Conservation (phyloP, 2,797 vertebrate species). For the Pseudochromis fuscus region DNA sequence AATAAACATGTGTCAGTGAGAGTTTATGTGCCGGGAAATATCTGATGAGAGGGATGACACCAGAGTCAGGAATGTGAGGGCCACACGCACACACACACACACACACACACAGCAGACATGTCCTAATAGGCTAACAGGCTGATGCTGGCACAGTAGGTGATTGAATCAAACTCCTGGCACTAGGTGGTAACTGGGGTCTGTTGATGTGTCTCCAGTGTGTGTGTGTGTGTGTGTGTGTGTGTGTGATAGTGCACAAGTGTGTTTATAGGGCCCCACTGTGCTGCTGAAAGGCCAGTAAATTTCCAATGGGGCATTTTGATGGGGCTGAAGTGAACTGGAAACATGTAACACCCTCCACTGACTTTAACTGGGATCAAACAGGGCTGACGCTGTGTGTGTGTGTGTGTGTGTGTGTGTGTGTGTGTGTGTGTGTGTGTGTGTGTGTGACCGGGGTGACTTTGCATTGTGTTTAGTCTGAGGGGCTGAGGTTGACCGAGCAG, state of each 20-base stretch:
- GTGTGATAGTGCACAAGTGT: conserved; percentile 20
- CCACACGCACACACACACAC: conserved; percentile 1
- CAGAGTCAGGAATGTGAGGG: conserved; percentile 54
- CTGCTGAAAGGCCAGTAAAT: conserved; percentile 70
- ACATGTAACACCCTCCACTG: conserved; percentile 71
- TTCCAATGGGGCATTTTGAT: conserved; percentile 70
- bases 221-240: conserved; percentile 8
- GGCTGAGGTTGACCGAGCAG: conserved; percentile 19
- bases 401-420: conserved; percentile 31
- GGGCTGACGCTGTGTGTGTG: conserved; percentile 5
- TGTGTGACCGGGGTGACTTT: conserved; percentile 30
- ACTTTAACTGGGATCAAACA: conserved; percentile 69
- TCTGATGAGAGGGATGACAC: conserved; percentile 49
- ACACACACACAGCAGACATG: conserved; percentile 11
- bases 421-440: not conserved
- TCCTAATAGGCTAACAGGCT: conserved; percentile 6
- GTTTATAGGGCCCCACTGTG: conserved; percentile 56
- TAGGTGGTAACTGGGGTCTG: conserved; percentile 7
- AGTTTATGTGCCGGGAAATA: conserved; percentile 37
- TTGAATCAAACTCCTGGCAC: conserved; percentile 24
- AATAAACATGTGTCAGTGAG: conserved; percentile 44
- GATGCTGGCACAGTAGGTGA: conserved; percentile 9
- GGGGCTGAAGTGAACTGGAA: conserved; percentile 65
- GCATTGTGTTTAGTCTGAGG: conserved; percentile 59
- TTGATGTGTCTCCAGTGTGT: conserved; percentile 4